A percentile compares a stretch with the other conserved stretches of the same genome.
Evolutionary conservation across 2,888 invertebrate species (phyloP).

Genomic region (Ectemnius lituratus): DNA sequence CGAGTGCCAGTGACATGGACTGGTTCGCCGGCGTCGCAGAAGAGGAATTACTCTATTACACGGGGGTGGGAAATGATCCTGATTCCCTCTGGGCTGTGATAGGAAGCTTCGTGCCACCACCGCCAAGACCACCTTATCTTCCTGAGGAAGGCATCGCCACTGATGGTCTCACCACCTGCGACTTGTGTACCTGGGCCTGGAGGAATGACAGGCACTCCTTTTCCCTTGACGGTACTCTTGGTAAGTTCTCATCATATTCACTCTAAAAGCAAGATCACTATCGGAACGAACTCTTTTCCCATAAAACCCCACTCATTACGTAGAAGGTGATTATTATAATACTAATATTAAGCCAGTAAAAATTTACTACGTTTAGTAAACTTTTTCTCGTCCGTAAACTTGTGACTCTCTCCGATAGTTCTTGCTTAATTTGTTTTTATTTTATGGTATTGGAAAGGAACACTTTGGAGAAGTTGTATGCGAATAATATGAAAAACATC

Average conservation of each 20-base stretch:
- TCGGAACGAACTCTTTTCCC: no score
- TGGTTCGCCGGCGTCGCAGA: conserved; percentile 76
- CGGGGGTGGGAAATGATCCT: conserved; percentile 71
- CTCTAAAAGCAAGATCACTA: no score
- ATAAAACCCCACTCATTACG: no score
- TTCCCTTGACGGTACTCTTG: conserved; percentile 81
- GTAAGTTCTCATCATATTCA: conserved; percentile 75
- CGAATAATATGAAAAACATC: no score
- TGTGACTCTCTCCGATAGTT: no score
- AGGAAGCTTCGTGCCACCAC: conserved; percentile 83
- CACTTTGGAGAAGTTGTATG: no score
- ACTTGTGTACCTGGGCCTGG: conserved; percentile 87
- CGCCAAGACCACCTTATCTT: conserved; percentile 83
- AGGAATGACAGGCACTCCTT: conserved; percentile 80
- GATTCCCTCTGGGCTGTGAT: conserved; percentile 76
- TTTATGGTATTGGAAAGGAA: not conserved
- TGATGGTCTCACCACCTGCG: conserved; percentile 86
- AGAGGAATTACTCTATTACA: conserved; percentile 75
- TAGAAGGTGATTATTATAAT: no score
- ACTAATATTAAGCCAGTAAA: no score
- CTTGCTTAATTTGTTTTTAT: no score
- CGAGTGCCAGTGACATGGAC: conserved; percentile 73
- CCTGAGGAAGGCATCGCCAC: conserved; percentile 82
- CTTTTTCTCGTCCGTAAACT: no score
- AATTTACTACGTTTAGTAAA: no score